phyloP scores from a whole-genome alignment of 2,888 invertebrate genomes.

The Ormyrus pomaceus region DNA sequence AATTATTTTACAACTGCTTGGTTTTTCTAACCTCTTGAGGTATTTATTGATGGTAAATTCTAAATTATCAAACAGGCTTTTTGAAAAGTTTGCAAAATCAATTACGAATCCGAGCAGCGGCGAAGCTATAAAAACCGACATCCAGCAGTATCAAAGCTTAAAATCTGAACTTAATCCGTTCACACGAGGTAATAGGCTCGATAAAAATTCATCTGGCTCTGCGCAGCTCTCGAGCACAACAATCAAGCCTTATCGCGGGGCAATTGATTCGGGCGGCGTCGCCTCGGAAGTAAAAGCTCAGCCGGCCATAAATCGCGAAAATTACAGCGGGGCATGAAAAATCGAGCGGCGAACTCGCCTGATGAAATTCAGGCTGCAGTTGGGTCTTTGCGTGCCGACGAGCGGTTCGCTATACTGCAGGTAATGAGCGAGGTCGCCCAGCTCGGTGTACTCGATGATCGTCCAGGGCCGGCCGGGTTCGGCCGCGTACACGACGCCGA shows the following conservation, averaged over 20 bases:
- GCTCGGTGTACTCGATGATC: slow-evolving; percentile 85
- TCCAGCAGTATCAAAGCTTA: not conserved
- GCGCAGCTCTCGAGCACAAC: too few relatives aligned
- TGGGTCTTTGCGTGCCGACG: slow-evolving; percentile 71
- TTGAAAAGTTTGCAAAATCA: too few relatives aligned
- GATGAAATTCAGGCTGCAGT: slow-evolving; percentile 73
- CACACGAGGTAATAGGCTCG: not conserved
- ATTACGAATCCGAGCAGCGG: too few relatives aligned
- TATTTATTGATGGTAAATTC: too few relatives aligned
- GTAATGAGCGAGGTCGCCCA: slow-evolving; percentile 86
- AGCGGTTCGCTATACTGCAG: slow-evolving; percentile 76
- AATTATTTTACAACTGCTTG: too few relatives aligned
- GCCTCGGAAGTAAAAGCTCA: slow-evolving; percentile 11
- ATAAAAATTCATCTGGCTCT: not conserved
- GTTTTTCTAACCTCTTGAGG: too few relatives aligned
- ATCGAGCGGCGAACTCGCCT: slow-evolving; percentile 63
- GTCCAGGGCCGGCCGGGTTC: slow-evolving; percentile 81
- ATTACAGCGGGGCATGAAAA: slow-evolving; percentile 35
- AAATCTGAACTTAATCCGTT: too few relatives aligned
- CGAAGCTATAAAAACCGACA: not conserved
- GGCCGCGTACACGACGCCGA: slow-evolving; percentile 78
- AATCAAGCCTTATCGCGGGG: slow-evolving; percentile 14
- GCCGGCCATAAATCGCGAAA: slow-evolving; percentile 42
- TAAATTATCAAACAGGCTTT: too few relatives aligned
- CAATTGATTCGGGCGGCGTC: slow-evolving; percentile 38